Evolutionary conservation across 2,113 vertebrate genomes (phyloP).

Genomic region (Larimichthys crocea): DNA sequence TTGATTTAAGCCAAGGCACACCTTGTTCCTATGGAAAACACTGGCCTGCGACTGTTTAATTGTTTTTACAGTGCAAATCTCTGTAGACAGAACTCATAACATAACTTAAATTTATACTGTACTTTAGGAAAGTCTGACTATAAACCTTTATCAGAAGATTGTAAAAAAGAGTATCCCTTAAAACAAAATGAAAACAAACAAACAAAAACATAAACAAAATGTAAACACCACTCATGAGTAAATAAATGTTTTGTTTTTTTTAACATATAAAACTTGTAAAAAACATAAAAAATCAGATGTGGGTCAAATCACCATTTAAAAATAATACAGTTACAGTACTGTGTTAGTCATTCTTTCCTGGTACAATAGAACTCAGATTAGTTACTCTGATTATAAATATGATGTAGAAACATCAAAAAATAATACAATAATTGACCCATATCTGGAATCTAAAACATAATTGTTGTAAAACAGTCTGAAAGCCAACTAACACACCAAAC

Average conservation of each 20-base stretch:
- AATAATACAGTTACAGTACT: too few relatives aligned
- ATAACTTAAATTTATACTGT: background rate
- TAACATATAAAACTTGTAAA: slow-evolving; percentile 10
- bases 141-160: background rate
- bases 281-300: slow-evolving; percentile 34
- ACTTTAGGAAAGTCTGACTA: background rate
- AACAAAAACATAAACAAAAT: slow-evolving; percentile 30
- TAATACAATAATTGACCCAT: slow-evolving; percentile 24
- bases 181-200: slow-evolving; percentile 17
- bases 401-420: too few relatives aligned
- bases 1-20: too few relatives aligned
- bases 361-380: background rate
- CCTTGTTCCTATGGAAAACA: background rate
- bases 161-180: background rate
- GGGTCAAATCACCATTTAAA: background rate
- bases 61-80: background rate
- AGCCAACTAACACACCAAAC: slow-evolving; percentile 20
- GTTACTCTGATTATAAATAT: background rate
- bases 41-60: background rate
- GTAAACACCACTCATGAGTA: slow-evolving; percentile 31
- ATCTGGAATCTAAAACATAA: slow-evolving; percentile 31
- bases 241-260: background rate
- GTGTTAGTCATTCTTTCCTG: background rate
- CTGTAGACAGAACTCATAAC: background rate
- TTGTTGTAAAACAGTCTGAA: slow-evolving; percentile 12